Conservation (phyloP, 2,888 invertebrate species). For the Drepana falcataria region DNA sequence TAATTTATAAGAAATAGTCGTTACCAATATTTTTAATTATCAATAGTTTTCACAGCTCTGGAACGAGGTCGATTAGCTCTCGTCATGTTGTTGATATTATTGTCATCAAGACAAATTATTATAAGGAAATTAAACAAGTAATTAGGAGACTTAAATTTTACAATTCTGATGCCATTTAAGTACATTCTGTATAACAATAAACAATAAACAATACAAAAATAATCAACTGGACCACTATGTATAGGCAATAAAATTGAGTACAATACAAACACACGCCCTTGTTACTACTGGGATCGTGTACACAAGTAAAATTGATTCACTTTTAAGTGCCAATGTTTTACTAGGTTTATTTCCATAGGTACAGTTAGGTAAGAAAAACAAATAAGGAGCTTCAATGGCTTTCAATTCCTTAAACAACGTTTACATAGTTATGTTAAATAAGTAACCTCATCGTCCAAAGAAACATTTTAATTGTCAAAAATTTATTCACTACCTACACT, state of each 20-base stretch:
- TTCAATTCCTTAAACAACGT: constrained; percentile 23
- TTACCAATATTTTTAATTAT: constrained; percentile 32
- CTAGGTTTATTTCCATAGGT: too few species aligned
- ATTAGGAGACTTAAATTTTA: neutral
- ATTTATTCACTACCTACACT: constrained; percentile 63
- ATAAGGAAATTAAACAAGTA: neutral
- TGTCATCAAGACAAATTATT: constrained; percentile 31
- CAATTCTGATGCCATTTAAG: too few species aligned
- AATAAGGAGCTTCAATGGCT: constrained; percentile 17
- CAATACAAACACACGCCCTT: too few species aligned
- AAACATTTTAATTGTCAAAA: constrained; percentile 28
- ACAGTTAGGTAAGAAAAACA: neutral
- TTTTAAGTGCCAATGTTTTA: too few species aligned
- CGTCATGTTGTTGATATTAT: constrained; percentile 33
- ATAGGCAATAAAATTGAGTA: too few species aligned
- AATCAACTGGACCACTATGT: too few species aligned
- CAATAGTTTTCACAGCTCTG: constrained; percentile 46
- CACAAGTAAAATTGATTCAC: too few species aligned
- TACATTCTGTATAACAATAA: too few species aligned
- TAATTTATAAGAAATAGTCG: constrained; percentile 63
- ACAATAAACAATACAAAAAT: too few species aligned
- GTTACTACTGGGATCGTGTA: too few species aligned
- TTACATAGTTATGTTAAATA: neutral
- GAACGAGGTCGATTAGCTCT: constrained; percentile 21
- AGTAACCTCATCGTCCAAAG: neutral